Percentiles rank a stretch among this genome's conserved stretches.
phyloP scores from a whole-genome alignment of 2,888 invertebrate genomes.

The Agriopis leucophaearia region DNA sequence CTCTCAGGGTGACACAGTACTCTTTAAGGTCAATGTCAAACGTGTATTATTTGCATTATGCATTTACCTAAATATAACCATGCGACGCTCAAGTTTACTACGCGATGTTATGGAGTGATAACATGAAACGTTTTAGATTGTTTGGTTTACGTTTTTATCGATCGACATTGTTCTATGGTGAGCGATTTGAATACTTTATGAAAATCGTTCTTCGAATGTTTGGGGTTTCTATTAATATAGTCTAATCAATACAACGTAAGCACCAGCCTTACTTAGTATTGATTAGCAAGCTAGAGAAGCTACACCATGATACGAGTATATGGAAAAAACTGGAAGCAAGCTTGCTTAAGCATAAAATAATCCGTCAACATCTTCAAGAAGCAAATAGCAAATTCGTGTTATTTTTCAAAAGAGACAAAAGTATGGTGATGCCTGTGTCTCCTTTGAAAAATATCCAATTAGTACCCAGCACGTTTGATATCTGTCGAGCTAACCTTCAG shows the following conservation, averaged over 20 bases:
- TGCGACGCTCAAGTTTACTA: background rate
- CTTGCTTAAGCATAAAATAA: too few species aligned
- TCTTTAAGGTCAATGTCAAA: slow-evolving; percentile 13
- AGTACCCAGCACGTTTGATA: slow-evolving; percentile 23
- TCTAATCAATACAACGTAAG: slow-evolving; percentile 7
- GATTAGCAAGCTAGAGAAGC: too few species aligned
- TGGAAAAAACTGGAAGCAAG: too few species aligned
- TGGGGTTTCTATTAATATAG: slow-evolving; percentile 10
- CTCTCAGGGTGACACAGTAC: slow-evolving; percentile 10
- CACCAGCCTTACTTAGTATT: too few species aligned
- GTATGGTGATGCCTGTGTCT: too few species aligned
- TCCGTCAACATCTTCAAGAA: too few species aligned
- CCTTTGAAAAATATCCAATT: slow-evolving; percentile 24
- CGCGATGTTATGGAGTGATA: background rate
- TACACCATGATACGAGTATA: too few species aligned
- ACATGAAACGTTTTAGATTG: background rate
- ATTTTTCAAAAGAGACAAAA: too few species aligned
- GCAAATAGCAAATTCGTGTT: slow-evolving; percentile 11
- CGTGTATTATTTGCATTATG: slow-evolving; percentile 13
- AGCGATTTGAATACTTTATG: slow-evolving; percentile 34
- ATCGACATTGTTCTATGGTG: background rate
- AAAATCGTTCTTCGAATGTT: slow-evolving; percentile 11
- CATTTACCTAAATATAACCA: slow-evolving; percentile 10
- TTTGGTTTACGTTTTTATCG: background rate
- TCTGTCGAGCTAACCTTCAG: slow-evolving; percentile 24